Percentiles rank a stretch among this genome's conserved stretches.
Conservation (phyloP, 2,888 invertebrate species). For the Busseola fusca region DNA sequence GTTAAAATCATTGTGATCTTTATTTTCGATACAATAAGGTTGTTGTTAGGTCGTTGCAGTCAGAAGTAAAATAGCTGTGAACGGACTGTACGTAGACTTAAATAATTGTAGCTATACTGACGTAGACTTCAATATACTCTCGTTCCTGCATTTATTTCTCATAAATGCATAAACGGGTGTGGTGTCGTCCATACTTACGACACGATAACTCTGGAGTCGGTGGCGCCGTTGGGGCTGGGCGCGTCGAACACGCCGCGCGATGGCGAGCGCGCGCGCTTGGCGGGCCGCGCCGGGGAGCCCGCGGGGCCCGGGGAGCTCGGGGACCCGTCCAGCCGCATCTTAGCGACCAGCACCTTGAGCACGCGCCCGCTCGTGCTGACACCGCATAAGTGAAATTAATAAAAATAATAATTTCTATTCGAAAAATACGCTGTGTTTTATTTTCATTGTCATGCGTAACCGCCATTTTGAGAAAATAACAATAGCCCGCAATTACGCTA, state of each 20-base stretch:
- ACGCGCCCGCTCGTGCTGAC: constrained; percentile 73
- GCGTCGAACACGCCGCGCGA: constrained; percentile 71
- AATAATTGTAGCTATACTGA: not conserved
- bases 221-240: constrained; percentile 84
- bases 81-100: not conserved
- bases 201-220: constrained; percentile 77
- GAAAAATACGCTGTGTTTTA: no score
- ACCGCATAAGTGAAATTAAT: no score
- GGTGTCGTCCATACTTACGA: constrained; percentile 70
- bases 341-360: constrained; percentile 81
- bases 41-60: not conserved
- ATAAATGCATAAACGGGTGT: not conserved
- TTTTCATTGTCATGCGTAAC: no score
- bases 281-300: constrained; percentile 39
- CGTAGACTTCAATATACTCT: not conserved
- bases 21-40: not conserved
- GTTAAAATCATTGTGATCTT: not conserved
- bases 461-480: no score
- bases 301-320: not conserved
- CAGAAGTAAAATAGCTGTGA: not conserved
- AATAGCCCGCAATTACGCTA: not conserved
- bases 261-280: constrained; percentile 57
- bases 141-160: not conserved
- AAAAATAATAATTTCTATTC: no score
- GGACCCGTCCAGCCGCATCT: constrained; percentile 73